Evolutionary conservation across 2,797 vertebrate genomes (phyloP).

Genomic region (Dendrocincla tyrannina): DNA sequence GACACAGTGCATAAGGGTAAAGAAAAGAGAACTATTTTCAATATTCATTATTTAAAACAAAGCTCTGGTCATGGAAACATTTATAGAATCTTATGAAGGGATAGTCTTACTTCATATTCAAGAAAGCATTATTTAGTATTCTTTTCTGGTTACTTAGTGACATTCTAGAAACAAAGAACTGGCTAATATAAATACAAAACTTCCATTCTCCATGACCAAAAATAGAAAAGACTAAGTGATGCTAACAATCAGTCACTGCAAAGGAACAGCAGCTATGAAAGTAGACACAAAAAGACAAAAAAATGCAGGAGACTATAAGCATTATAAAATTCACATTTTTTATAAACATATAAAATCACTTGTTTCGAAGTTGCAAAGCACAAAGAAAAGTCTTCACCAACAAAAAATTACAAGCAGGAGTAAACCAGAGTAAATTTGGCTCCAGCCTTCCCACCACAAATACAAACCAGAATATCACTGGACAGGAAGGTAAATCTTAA

Average conservation of each 20-base stretch:
- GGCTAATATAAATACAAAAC: slow-evolving; percentile 4
- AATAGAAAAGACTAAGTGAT: slow-evolving; percentile 7
- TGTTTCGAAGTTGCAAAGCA: neutral
- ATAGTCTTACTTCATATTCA: neutral
- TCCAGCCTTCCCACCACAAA: neutral
- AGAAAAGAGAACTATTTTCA: neutral
- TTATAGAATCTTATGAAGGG: neutral
- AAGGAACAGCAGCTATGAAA: neutral
- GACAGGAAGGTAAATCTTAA: neutral
- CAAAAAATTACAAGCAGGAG: neutral
- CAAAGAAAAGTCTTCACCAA: neutral
- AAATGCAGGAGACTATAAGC: neutral
- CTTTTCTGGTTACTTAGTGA: neutral
- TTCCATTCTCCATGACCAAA: slow-evolving; percentile 9
- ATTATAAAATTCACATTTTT: neutral
- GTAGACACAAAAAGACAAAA: neutral
- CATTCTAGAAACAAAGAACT: neutral
- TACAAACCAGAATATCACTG: neutral
- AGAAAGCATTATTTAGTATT: neutral
- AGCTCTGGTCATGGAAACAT: neutral
- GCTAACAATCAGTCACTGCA: neutral
- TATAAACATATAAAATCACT: neutral
- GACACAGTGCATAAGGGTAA: neutral
- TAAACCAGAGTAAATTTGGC: neutral
- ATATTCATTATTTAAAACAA: neutral